phyloP scores from a whole-genome alignment of 1,140 invertebrate genomes.

The Oreohelix idahoensis region DNA sequence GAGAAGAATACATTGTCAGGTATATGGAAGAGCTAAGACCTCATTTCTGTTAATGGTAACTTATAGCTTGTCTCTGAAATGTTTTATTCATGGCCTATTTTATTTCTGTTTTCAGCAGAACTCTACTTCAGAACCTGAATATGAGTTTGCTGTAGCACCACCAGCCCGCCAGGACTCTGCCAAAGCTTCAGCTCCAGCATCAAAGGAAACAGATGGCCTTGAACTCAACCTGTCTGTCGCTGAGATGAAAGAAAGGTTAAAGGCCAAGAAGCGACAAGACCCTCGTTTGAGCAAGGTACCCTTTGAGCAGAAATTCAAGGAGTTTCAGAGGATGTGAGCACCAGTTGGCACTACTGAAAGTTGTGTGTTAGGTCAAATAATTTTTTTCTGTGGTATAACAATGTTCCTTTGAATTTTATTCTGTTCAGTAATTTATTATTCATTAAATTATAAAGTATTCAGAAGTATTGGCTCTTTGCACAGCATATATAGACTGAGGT shows the following conservation, averaged over 20 bases:
- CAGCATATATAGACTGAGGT: not conserved
- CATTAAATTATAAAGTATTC: not conserved
- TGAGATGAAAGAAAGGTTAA: conserved; percentile 63
- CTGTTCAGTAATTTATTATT: not conserved
- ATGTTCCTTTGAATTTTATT: not conserved
- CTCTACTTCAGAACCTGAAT: not conserved
- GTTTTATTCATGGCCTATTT: no score
- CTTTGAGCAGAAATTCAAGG: conserved; percentile 63
- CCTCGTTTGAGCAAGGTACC: conserved; percentile 53
- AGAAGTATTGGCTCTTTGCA: not conserved
- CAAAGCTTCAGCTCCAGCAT: conserved; percentile 6
- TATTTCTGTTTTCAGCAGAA: not conserved
- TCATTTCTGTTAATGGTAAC: no score
- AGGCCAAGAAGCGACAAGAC: conserved; percentile 57
- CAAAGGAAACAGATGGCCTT: conserved; percentile 44
- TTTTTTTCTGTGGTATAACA: not conserved
- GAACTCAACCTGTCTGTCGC: conserved; percentile 58
- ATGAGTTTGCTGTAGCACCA: conserved; percentile 2
- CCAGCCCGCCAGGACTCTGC: not conserved
- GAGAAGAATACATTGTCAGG: no score
- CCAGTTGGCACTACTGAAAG: not conserved
- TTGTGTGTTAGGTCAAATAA: not conserved
- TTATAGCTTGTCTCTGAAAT: no score
- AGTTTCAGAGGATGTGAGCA: conserved; percentile 62
- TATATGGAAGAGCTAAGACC: no score